A percentile compares a stretch with the other conserved stretches of the same genome.
These are phyloP conservation scores for Thereuonema tuberculata DNA, from an alignment of 1,140 invertebrate genomes.

Conservation along the genomic window DNA sequence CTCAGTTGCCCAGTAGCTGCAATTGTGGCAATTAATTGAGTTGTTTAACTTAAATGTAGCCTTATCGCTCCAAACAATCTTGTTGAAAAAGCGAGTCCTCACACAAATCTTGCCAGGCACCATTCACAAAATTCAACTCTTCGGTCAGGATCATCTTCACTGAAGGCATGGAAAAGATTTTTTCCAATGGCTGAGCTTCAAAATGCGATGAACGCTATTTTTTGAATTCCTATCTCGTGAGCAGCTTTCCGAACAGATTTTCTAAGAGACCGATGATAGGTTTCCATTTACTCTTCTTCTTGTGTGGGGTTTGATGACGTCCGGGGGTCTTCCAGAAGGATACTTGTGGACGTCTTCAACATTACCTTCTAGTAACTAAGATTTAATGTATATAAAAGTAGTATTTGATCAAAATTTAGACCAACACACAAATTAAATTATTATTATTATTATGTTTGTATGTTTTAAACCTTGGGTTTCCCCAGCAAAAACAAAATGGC, in stretches of 20 bases:
- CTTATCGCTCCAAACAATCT: slow-evolving; percentile 14
- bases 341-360: slow-evolving; percentile 8
- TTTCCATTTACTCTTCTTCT: slow-evolving; percentile 11
- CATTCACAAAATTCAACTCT: slow-evolving; percentile 11
- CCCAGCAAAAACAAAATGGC: too few relatives aligned
- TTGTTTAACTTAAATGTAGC: slow-evolving; percentile 16
- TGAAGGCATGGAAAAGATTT: slow-evolving; percentile 16
- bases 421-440: too few relatives aligned
- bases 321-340: slow-evolving; percentile 7
- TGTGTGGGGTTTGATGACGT: slow-evolving; percentile 7
- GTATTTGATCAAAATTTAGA: too few relatives aligned
- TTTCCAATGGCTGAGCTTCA: slow-evolving; percentile 14
- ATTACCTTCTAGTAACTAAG: too few relatives aligned
- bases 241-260: slow-evolving; percentile 9
- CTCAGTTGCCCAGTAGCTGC: slow-evolving; percentile 12
- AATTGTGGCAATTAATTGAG: slow-evolving; percentile 16
- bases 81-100: slow-evolving; percentile 8
- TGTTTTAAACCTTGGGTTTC: too few relatives aligned
- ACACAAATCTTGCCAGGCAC: slow-evolving; percentile 12
- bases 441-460: too few relatives aligned
- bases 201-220: slow-evolving; percentile 10
- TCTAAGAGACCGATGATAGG: slow-evolving; percentile 4
- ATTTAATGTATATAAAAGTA: too few relatives aligned
- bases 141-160: slow-evolving; percentile 13
- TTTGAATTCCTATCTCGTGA: slow-evolving; percentile 12